Percentiles rank a stretch among this genome's conserved stretches.
These are phyloP conservation scores for Melinopterus prodromus DNA, from an alignment of 2,888 invertebrate genomes.

Conservation along the genomic window DNA sequence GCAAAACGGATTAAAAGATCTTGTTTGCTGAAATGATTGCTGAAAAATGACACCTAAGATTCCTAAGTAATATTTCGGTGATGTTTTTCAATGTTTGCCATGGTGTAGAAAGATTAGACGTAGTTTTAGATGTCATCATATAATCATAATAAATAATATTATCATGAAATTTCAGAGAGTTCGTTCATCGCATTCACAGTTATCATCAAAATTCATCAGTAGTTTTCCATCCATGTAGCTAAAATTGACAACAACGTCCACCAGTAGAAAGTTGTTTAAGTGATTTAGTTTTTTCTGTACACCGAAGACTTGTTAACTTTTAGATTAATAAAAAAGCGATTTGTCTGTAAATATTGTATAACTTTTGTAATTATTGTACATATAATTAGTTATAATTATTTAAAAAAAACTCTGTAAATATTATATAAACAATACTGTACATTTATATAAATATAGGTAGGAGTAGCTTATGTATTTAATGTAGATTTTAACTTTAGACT, in stretches of 20 bases:
- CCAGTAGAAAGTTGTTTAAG: not conserved
- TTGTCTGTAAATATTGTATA: not conserved
- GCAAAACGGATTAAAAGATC: too few relatives aligned
- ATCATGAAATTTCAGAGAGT: constrained; percentile 51
- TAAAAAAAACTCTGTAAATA: not conserved
- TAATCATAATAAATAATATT: not conserved
- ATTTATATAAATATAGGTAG: not conserved
- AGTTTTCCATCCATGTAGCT: constrained; percentile 1
- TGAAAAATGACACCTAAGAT: too few relatives aligned
- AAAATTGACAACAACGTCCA: not conserved
- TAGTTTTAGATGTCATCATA: too few relatives aligned
- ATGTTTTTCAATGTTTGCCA: too few relatives aligned
- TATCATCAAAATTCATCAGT: constrained; percentile 42
- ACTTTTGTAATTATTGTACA: not conserved
- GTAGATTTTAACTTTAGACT: not conserved
- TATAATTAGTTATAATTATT: not conserved
- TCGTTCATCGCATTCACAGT: constrained; percentile 55
- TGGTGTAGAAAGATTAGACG: too few relatives aligned
- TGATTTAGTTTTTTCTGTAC: not conserved
- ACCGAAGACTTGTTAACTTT: not conserved
- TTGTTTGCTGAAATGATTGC: too few relatives aligned
- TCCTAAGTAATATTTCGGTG: too few relatives aligned
- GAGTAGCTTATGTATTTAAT: not conserved
- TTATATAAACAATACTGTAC: not conserved
- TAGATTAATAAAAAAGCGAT: not conserved